Percentiles rank a stretch among this genome's conserved stretches.
Evolutionary conservation across 2,113 vertebrate genomes (phyloP).

Genomic region (Chaetodon auriga): DNA sequence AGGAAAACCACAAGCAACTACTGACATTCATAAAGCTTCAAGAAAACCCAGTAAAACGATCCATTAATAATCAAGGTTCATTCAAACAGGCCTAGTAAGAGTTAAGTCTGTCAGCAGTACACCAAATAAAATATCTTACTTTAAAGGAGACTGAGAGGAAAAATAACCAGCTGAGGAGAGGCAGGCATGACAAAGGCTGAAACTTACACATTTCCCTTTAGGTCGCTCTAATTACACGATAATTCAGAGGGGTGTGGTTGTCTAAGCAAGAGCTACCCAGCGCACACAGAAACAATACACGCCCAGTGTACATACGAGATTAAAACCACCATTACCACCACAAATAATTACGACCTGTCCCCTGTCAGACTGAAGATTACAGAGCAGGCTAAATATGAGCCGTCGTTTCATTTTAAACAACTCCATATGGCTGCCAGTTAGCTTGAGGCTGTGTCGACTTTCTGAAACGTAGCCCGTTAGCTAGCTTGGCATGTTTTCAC

Average conservation of each 20-base stretch:
- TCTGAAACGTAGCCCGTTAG: not conserved
- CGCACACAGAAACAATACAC: slow-evolving; percentile 39
- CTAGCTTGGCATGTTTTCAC: not conserved
- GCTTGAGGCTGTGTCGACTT: not conserved
- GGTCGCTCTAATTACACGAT: slow-evolving; percentile 44
- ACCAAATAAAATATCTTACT: not conserved
- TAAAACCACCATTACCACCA: not conserved
- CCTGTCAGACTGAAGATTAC: slow-evolving; percentile 36
- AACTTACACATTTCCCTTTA: not conserved
- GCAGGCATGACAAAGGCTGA: not conserved
- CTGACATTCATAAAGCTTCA: not conserved
- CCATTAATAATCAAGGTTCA: not conserved
- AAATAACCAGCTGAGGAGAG: not conserved
- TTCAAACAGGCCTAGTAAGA: not conserved
- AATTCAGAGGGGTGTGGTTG: slow-evolving; percentile 45
- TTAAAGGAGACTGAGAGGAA: not conserved
- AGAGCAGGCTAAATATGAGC: slow-evolving; percentile 19
- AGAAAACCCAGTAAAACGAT: too few relatives aligned
- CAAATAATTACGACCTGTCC: slow-evolving; percentile 33
- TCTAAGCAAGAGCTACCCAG: slow-evolving; percentile 10
- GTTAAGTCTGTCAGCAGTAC: not conserved
- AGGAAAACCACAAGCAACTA: too few relatives aligned
- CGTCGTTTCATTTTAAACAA: slow-evolving; percentile 16
- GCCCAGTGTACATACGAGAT: not conserved
- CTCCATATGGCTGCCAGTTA: slow-evolving; percentile 29